These are phyloP conservation scores for Mesembrinibis cayennensis DNA, from an alignment of 2,113 vertebrate species.

Conservation along the genomic window DNA sequence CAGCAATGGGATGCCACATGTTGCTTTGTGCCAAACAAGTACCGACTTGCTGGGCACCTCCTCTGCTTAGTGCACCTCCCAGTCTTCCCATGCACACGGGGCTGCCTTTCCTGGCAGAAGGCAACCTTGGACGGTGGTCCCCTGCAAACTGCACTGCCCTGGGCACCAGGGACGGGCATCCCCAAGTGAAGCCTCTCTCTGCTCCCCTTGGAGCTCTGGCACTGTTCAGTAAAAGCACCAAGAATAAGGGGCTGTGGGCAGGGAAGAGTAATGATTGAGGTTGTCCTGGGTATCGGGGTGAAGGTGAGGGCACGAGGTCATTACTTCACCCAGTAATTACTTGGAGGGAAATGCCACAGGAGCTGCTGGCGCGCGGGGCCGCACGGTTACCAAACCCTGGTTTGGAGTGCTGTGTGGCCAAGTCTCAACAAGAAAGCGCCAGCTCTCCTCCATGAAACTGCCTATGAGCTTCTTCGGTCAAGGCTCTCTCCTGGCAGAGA, in stretches of 20 bases:
- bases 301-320: background rate
- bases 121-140: background rate
- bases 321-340: background rate
- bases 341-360: background rate
- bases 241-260: background rate
- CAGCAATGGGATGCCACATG: background rate
- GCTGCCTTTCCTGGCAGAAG: background rate
- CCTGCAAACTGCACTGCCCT: background rate
- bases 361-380: accelerated
- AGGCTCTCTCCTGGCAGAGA: background rate
- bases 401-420: background rate
- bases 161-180: accelerated
- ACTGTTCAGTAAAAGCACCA: background rate
- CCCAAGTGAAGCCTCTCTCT: background rate
- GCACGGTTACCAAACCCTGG: too few species aligned
- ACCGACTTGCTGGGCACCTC: background rate
- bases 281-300: background rate
- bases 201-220: background rate
- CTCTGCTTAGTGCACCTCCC: background rate
- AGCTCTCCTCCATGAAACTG: background rate
- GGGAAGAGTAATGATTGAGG: background rate
- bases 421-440: background rate
- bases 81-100: background rate
- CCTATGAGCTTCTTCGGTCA: background rate
- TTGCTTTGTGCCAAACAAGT: background rate